Evolutionary conservation across 2,113 vertebrate species (phyloP).

Genomic region (Poecile atricapillus): DNA sequence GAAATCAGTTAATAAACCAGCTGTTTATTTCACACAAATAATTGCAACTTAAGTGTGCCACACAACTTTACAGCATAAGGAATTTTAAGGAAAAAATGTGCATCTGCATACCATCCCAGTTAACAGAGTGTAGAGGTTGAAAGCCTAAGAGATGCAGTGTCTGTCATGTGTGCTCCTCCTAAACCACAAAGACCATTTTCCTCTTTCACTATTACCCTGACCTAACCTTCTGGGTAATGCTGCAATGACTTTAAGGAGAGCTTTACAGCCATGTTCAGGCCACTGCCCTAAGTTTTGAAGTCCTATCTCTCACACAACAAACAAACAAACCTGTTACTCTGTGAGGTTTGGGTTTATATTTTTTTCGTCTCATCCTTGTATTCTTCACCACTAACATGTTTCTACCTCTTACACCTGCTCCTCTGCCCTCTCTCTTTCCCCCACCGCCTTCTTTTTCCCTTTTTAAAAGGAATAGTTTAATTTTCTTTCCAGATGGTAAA

Average conservation of each 20-base stretch:
- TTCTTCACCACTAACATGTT: neutral
- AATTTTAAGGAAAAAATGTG: neutral
- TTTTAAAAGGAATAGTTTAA: constrained; percentile 4
- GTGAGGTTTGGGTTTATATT: neutral
- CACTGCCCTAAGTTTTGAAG: neutral
- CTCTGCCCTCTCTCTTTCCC: neutral
- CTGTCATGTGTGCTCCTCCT: neutral
- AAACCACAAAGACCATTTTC: neutral
- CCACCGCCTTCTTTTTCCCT: neutral
- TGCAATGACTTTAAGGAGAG: neutral
- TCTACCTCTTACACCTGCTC: neutral
- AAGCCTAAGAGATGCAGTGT: neutral
- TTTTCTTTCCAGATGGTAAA: constrained; percentile 69
- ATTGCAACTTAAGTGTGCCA: neutral
- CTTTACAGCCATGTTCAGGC: neutral
- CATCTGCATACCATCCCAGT: neutral
- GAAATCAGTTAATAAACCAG: neutral
- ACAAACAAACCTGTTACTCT: neutral
- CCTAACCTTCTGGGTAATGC: neutral
- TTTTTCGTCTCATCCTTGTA: neutral
- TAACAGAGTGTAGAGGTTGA: neutral
- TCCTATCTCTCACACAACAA: neutral
- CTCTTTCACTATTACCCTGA: neutral
- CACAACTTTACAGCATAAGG: neutral
- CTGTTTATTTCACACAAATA: neutral